Conservation (phyloP, 2,888 invertebrate species). For the Nymphalis c-album region DNA sequence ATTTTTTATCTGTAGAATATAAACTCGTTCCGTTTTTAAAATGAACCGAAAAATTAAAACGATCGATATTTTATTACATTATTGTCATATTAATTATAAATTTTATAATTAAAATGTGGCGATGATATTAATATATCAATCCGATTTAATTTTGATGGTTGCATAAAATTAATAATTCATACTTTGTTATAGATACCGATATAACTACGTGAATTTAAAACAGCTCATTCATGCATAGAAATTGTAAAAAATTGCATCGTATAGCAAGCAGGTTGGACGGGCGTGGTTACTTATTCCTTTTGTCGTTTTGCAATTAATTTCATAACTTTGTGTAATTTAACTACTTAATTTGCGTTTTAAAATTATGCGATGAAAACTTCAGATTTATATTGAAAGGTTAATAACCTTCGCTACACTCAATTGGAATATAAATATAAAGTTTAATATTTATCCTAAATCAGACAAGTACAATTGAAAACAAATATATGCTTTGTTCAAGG, state of each 20-base stretch:
- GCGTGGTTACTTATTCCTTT: slow-evolving; percentile 18
- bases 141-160: not conserved
- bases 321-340: slow-evolving; percentile 13
- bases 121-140: slow-evolving; percentile 8
- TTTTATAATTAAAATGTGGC: not conserved
- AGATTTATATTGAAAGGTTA: not conserved
- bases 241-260: not conserved
- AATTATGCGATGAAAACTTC: not conserved
- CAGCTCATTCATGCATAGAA: slow-evolving; percentile 16
- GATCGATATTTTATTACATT: too few relatives aligned
- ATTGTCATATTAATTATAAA: not conserved
- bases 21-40: too few relatives aligned
- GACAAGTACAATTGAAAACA: too few relatives aligned
- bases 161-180: slow-evolving; percentile 25
- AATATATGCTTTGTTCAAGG: too few relatives aligned
- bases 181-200: slow-evolving; percentile 18
- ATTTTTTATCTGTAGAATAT: too few relatives aligned
- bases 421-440: too few relatives aligned
- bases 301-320: slow-evolving; percentile 18
- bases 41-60: too few relatives aligned
- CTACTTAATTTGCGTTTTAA: not conserved
- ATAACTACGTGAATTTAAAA: not conserved
- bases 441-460: too few relatives aligned
- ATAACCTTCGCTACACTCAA: too few relatives aligned
- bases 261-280: not conserved